Base-by-base conservation (phyloP, 2,113 vertebrate genomes). In the Nesoenas mayeri region DNA sequence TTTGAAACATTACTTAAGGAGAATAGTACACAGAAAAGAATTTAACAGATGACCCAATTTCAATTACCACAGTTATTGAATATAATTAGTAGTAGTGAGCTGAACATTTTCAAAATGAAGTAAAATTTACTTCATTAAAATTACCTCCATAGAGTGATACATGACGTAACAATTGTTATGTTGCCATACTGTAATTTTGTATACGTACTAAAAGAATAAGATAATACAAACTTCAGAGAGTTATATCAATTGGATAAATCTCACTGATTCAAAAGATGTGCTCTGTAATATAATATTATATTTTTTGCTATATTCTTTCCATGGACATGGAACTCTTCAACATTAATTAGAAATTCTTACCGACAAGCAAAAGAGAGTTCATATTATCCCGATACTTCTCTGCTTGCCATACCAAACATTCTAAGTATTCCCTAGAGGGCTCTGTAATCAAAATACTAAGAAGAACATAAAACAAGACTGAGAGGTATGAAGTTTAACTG, bases 371-470 rank as follows among this genome's bases (percentile, higher is more conserved):
- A 94, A 97, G 77, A 47, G 92, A 72, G 12, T 53, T 95, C 75
- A 94, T 74, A 72, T 93, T 88, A 89, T 94, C 91, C 87, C 8
- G 79, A 60, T 89, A 97, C 71, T 96, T 97, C 96, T 98, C 97
- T 80, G 95, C 96, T 0, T 97, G 96, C 97, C 96, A 97, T 4
- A 97, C 9, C 66, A 93, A 82, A 66, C 13, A 70, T 51, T 96
- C 85, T 47, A 96, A 69, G 34, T 85, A 75, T 81, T 97, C 58
- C 31, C 74, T 95, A 89, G 81, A 65, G 40, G 87, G 54, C 66
- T 96, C 94, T 82, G 95, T 69, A 96, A 96, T 71, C 69, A 97
- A 96, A 95, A 73, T 75, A 84, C 97, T 98, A 74, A 12, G 56
- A 96, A 92, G 84, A 89, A 96, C 34, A 86, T 64, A 50, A 93